Evolutionary conservation across 2,113 vertebrate genomes (phyloP), one percentile per base, ranked within the genome.

Genomic region (Mirounga angustirostris): DNA sequence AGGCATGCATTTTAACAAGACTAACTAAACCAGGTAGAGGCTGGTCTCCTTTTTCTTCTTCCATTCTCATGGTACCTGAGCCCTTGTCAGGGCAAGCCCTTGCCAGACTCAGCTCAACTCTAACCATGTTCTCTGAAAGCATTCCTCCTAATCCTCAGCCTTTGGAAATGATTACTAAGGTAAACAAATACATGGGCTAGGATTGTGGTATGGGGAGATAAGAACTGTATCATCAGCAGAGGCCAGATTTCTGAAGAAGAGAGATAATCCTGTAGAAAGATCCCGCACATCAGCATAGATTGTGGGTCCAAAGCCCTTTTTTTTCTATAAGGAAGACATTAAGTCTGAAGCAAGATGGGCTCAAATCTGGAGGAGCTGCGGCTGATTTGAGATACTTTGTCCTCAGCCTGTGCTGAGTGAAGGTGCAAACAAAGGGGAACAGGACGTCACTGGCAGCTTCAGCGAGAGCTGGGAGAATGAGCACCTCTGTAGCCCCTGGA

Each of bases 401-500:
- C 89, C 79, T 97, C 82, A 73, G 63, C 69, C 89, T 67, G 59
- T 30, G 61, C 86, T n/a, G 43, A 95, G 65, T 11, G 36, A 96
- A 67, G 56, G 73, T 69, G 52, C 67, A 85, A 93, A 78, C 36
- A 36, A 92, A 87, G 50, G 28, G 15, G 46, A 94, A 50, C 1
- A 13, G 76, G 81, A 43, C 63, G 54, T 89, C 21, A 0, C 50
- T 80, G 83, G 88, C 59, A 52, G 80, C 43, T 89, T 90, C 76
- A 56, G 94, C 19, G 14, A 74, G 74, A 76, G 69, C 95, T 84
- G 84, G 87, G 83, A 97, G 87, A 96, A 50, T 10, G 80, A 97
- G 85, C 90, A 88, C 81, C 94, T 91, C 97, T 36, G 52, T 26
- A 65, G 91, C 54, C 96, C 93, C 88, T 30, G 54, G 94, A 67